Evolutionary conservation across 2,113 vertebrate species (phyloP), one percentile per base, ranked within the genome.

Genomic region (Microcebus jonahi): DNA sequence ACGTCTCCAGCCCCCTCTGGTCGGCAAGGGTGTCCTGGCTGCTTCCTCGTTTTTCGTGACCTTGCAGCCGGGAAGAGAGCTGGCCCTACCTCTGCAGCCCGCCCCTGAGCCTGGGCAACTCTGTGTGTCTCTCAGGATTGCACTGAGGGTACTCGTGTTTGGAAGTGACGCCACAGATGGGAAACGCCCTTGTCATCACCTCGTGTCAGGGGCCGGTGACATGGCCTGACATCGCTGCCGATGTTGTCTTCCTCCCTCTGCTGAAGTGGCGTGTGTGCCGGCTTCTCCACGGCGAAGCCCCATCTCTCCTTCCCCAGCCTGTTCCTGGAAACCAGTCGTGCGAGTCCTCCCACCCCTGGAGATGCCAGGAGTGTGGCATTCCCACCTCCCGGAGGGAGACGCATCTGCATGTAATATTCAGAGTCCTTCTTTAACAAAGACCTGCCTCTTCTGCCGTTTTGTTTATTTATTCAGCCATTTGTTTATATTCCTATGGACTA

Each of bases 151-250:
- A 1, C 1, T n/a, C 31, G 8, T 25, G 10, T 57, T n/a, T 23
- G 17, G 15, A 29, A 20, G 31, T 1, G 10, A 2, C 0, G 15
- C 5, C 39, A 9, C 15, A 6, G 34, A 29, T 6, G 10, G 15
- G 6, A 57, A 25, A 5, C 0, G 21, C 8, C 67, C 39, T 12
- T 15, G 9, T 8, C 23, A 0, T 11, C 14, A 1, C 42, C 1
- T 5, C 0, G 0, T 0, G 0, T 9, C 0, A 0, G 8, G 36
- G 61, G 1, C 4, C 4, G 1, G 0, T 27, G 57, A 4, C 0
- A 4, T 0, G 20, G 2, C 4, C 4, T 1, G 12, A 10, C 21
- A 1, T 2, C 1, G 0, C 2, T 4, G 59, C 5, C 0, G 23
- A 7, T 1, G 21, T 0, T 0, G 23, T 48, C 70, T 39, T 23